A percentile compares a stretch with the other conserved stretches of the same genome.
Evolutionary conservation across 2,113 vertebrate genomes (phyloP).

Genomic region (Ophthalmolycus amberensis): DNA sequence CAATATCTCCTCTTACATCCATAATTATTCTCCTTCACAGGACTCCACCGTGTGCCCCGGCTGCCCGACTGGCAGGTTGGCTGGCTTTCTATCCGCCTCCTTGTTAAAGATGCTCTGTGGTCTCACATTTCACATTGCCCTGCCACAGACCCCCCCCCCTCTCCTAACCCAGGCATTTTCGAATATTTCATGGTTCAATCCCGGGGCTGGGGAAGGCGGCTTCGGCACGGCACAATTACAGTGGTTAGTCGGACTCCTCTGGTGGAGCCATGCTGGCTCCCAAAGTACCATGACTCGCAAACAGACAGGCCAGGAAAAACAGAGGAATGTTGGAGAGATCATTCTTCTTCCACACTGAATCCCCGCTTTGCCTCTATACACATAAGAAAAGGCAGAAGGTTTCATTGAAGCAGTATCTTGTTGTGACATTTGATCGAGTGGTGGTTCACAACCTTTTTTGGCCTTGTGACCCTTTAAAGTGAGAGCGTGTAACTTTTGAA

Average conservation of each 20-base stretch:
- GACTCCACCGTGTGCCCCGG: constrained; percentile 51
- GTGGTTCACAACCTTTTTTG: constrained; percentile 23
- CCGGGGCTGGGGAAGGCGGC: constrained; percentile 73
- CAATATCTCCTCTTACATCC: constrained; percentile 80
- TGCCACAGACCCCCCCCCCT: constrained; percentile 70
- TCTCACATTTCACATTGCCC: constrained; percentile 72
- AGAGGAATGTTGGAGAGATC: constrained; percentile 67
- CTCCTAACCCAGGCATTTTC: constrained; percentile 77
- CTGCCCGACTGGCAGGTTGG: constrained; percentile 45
- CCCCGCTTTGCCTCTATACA: constrained; percentile 13
- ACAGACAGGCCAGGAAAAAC: constrained; percentile 78
- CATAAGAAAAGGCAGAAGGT: constrained; percentile 32
- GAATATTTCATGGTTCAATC: constrained; percentile 82
- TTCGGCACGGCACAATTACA: constrained; percentile 74
- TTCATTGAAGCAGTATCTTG: constrained; percentile 40
- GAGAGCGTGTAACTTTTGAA: neutral
- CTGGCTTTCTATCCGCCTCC: constrained; percentile 56
- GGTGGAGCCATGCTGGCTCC: constrained; percentile 72
- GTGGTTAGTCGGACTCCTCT: constrained; percentile 81
- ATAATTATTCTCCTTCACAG: constrained; percentile 77
- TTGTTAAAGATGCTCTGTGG: constrained; percentile 75
- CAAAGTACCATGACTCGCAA: constrained; percentile 70
- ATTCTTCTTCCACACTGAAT: constrained; percentile 41
- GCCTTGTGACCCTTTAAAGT: neutral
- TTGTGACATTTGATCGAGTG: constrained; percentile 25